Evolutionary conservation across 2,888 invertebrate species (phyloP), one percentile per base, ranked within the genome.

Genomic region (Apotomis capreana): DNA sequence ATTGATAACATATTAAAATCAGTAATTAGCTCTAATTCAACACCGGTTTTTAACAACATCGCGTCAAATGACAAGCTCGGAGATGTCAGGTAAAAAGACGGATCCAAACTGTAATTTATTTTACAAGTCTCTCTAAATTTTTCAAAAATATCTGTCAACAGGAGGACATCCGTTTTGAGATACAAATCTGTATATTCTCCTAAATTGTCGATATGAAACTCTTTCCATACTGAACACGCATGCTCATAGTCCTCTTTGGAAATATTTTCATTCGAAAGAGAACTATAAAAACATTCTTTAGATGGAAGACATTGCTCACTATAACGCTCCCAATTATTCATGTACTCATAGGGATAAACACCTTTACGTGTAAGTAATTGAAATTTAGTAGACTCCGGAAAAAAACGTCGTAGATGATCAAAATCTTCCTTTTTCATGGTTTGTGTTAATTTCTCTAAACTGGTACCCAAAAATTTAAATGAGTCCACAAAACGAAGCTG

Each of bases 71-170:
- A 36, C 6, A 62, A 51, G 36, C 62, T 62, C 8, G 62, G 62
- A 0, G 62, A 12, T 12, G 62, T 62, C 12, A 62, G 5, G 36
- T 62, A 62, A 8, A 12, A 62, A 12, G 62, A 15, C 8, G 62
- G 62, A 62, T 62, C 62, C 51, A 62, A 51, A 12, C 46, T 51
- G 36, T 62, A 62, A n/a, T 62, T 49, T 62, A 36, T 44, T 62
- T 36, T 62, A 51, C 60, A 60, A 3, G 60, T 60, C 40, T 13
- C 60, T 44, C 60, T 40, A 60, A 44, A 44, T 60, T 44, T 60
- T 60, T 60, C 60, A 8, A 60, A 60, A 60, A 60, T 60, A 60
- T 58, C 58, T 12, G 58, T 12, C 12, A 58, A 58, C 44, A 60
- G 15, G 15, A 54, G 54, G 15, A 54, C 54, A 15, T 60, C 60